phyloP scores from a whole-genome alignment of 2,888 invertebrate species.

The Rhodophaea formosa region DNA sequence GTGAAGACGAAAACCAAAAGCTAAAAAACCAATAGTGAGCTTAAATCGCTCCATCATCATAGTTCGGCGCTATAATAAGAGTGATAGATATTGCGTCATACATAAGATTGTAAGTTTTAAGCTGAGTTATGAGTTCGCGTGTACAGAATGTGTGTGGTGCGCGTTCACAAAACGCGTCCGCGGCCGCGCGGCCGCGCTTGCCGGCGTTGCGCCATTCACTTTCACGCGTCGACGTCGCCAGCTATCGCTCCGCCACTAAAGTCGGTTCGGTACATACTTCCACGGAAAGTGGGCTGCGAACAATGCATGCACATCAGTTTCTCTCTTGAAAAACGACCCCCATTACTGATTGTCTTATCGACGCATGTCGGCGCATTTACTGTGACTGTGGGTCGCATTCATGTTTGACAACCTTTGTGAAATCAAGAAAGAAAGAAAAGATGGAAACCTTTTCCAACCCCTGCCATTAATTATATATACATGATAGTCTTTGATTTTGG shows the following conservation, averaged over 20 bases:
- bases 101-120: slow-evolving; percentile 38
- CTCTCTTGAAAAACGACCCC: slow-evolving; percentile 70
- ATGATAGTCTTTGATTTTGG: no score
- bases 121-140: slow-evolving; percentile 44
- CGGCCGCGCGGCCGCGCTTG: slow-evolving; percentile 45
- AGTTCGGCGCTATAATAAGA: slow-evolving; percentile 28
- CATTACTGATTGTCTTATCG: slow-evolving; percentile 49
- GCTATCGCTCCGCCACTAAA: slow-evolving; percentile 41
- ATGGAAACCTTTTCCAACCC: no score
- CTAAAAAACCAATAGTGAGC: slow-evolving; percentile 21
- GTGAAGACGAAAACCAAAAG: neutral
- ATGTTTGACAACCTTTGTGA: neutral
- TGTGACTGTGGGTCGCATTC: neutral
- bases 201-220: slow-evolving; percentile 67
- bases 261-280: slow-evolving; percentile 28
- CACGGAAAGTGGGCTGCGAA: slow-evolving; percentile 75
- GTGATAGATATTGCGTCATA: slow-evolving; percentile 44
- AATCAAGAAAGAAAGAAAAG: no score
- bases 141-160: slow-evolving; percentile 39
- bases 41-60: slow-evolving; percentile 37
- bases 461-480: no score
- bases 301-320: slow-evolving; percentile 67
- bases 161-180: slow-evolving; percentile 2
- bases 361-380: slow-evolving; percentile 29
- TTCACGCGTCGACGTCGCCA: slow-evolving; percentile 58